phyloP scores from a whole-genome alignment of 1,140 invertebrate genomes.

The Telenomus remus region DNA sequence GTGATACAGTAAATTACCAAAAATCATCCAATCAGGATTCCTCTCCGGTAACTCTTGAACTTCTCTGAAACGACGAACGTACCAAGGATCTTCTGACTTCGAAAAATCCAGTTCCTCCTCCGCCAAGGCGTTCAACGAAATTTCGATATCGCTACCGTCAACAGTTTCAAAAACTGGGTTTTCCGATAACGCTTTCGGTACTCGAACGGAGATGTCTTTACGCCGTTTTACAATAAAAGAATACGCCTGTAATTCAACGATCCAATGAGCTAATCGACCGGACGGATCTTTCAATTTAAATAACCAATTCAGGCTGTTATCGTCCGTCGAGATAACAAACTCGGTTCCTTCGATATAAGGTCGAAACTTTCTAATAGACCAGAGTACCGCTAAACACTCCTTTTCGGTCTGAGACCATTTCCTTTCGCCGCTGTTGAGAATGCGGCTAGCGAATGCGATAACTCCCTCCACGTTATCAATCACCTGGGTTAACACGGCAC shows the following conservation, averaged over 20 bases:
- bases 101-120: too few species aligned
- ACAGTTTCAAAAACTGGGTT: not conserved
- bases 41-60: not conserved
- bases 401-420: not conserved
- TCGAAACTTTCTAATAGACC: not conserved
- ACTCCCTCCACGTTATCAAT: not conserved
- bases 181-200: conserved; percentile 27
- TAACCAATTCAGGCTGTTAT: not conserved
- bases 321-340: not conserved
- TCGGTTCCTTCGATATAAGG: not conserved
- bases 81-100: not conserved
- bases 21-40: not conserved
- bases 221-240: conserved; percentile 65
- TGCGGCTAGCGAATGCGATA: not conserved
- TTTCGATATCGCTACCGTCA: not conserved
- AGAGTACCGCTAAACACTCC: not conserved
- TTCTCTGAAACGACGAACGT: not conserved
- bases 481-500: not conserved
- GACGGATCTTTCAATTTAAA: conserved; percentile 1
- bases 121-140: too few species aligned
- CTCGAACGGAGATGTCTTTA: conserved; percentile 3
- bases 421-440: not conserved
- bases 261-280: conserved; percentile 12
- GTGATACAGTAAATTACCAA: not conserved
- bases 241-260: conserved; percentile 59